Evolutionary conservation across 2,888 invertebrate genomes (phyloP), one percentile per base, ranked within the genome.

Genomic region (Heliconius aoede): DNA sequence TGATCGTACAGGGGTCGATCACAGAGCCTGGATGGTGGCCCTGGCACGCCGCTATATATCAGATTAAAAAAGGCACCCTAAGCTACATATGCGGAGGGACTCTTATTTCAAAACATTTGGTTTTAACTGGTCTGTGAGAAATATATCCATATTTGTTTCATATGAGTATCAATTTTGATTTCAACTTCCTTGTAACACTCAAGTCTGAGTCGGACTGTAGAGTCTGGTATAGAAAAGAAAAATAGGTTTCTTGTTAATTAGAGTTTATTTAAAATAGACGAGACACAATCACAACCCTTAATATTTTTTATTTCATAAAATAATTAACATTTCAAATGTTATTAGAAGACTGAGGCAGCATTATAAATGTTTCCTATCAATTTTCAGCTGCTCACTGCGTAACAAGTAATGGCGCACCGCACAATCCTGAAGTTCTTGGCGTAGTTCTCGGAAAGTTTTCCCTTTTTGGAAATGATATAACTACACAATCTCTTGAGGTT

Each of bases 11-110:
- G 60, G 91, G 90, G 0, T 78, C 81, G 9, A 82, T 85, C 0
- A 88, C 90, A 0, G 85, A 87, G 36, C 85, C 89, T 4, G 92
- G 91, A 9, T 90, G 91, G 76, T 92, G 90, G 90, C 91, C 91
- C 0, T 92, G 91, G 91, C 92, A 91, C 81, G 86, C 83, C 0
- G 91, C 91, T 0, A 73, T 92, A 36, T 88, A 87, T 58, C 83
- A 83, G 67, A 81, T 86, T 5, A 81, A 82, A 13, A 21, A 3
- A 13, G 21, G 78, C 1, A 79, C 87, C 2, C 84, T 84, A n/a
- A 72, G 24, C 24, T 91, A 90, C 62, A 88, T 86, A 8, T 91
- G 91, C 76, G 91, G 91, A 8, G 91, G 91, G 4, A 89, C 89
- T 4, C 76, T 92, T 61, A 74, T 91, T 1, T 86, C 87, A 0